Evolutionary conservation across 2,888 invertebrate genomes (phyloP), one percentile per base, ranked within the genome.

Genomic region (Zygothrica quintamaculata): DNA sequence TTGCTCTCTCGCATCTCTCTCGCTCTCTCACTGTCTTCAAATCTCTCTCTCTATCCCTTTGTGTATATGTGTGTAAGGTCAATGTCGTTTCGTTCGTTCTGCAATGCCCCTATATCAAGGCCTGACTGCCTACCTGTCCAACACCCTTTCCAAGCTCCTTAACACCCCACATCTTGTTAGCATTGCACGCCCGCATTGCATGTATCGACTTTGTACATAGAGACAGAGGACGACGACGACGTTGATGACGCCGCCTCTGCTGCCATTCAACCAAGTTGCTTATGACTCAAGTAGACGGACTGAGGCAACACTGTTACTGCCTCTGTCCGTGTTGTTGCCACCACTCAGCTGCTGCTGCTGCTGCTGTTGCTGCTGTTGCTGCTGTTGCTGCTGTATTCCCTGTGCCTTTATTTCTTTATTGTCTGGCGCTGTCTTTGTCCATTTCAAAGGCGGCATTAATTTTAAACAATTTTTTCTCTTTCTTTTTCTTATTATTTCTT

Each of bases 21-120:
- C 61, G 42, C 73, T 44, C 74, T 64, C 56, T 51, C 70, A 56
- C 59, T 48, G 50, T 47, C 36, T 42, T 65, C 59, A 48, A 47
- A 13, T 31, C 50, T 56, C 33, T 56, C 48, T 33, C 48, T 36
- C 40, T 42, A 25, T 34, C 61, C 16, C 31, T 36, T 26, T 47
- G 48, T 33, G 51, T 37, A 52, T 56, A 56, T 59, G 62, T 72
- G 74, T 77, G 84, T 89, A 89, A 89, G 89, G 89, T 89, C 89
- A 89, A 88, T 89, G 89, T 89, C 89, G 88, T 81, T 85, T 88
- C 66, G 78, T 51, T 59, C 65, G 67, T 68, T 62, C 39, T 40
- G 44, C 42, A 13, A 33, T 46, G 55, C 43, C 18, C 40, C 13
- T 22, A 22, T 22, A 22, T 22, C 18, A 22, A 22, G 18, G 18